Evolutionary conservation across 2,888 invertebrate species (phyloP), one percentile per base, ranked within the genome.

Genomic region (Chymomyza fuscimana): DNA sequence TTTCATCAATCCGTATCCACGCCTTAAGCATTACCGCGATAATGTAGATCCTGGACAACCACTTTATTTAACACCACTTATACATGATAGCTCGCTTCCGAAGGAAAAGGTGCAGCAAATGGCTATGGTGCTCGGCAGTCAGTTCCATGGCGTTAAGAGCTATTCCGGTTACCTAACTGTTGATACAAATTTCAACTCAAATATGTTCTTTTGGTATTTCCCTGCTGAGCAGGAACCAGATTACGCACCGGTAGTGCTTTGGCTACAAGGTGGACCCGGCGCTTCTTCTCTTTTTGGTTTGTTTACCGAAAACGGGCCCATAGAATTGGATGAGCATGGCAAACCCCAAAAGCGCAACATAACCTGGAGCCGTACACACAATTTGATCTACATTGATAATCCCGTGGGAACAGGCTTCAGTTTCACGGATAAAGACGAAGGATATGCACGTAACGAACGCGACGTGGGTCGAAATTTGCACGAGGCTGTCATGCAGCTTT

Each of bases 401-500:
- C 98, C 98, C 0, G 98, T 97, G 0, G 97, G 97, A 2, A 96
- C 97, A 2, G 98, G 98, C 0, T 98, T 95, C 89, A 98, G 98
- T 92, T 98, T 97, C 87, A 97, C 98, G 0, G 94, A 95, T 4
- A 92, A 94, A 67, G 94, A 95, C 22, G 93, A 91, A 67, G 97
- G 98, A 0, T 98, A 96, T 91, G 96, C 96, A 10, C 94, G 92
- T 5, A 95, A 96, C 90, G 95, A 98, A 91, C 94, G 93, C 0
- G 95, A 95, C 89, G 96, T 98, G 1, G 97, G 96, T 0, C 93
- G 94, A 63, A 95, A 98, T 90, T 91, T 98, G 7, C 96, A 97
- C 87, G 93, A 93, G 65, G 96, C 95, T 0, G 86, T 97, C 4
- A 91, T 93, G 52, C 98, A 98, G 90, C 96, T 98, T 90, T 97